Percentiles rank a stretch among this genome's conserved stretches.
Conservation (phyloP, 2,797 vertebrate genomes). For the Moxostoma hubbsi region DNA sequence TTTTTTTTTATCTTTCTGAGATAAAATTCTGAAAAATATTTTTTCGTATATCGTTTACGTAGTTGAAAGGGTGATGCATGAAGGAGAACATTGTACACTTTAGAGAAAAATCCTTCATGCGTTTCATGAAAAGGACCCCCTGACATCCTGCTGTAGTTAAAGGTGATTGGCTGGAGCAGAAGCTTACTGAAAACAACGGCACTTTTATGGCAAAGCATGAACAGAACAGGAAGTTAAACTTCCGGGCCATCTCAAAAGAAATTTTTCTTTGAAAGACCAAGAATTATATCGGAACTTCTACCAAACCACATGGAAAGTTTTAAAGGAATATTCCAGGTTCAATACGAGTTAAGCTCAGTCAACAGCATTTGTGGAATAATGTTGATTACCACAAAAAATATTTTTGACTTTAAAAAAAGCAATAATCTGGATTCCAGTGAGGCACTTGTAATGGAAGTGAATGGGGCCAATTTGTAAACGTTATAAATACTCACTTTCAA, state of each 20-base stretch:
- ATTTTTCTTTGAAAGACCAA: constrained; percentile 34
- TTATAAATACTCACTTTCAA: too few species aligned
- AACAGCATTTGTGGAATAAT: too few species aligned
- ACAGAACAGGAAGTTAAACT: constrained; percentile 50
- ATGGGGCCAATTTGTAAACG: too few species aligned
- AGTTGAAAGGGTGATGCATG: not conserved
- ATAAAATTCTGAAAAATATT: too few species aligned
- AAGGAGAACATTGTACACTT: not conserved
- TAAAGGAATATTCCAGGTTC: too few species aligned
- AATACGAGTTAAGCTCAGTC: too few species aligned
- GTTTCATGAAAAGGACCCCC: constrained; percentile 48
- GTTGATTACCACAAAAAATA: too few species aligned
- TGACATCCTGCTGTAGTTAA: constrained; percentile 44
- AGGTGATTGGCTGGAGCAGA: constrained; percentile 49
- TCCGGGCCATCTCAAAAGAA: constrained; percentile 50
- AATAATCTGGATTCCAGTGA: too few species aligned
- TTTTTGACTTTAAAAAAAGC: too few species aligned
- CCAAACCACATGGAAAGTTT: not conserved
- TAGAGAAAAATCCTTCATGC: not conserved
- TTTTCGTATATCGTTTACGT: too few species aligned
- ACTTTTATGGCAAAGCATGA: constrained; percentile 50
- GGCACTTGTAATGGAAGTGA: too few species aligned
- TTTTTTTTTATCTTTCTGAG: too few species aligned
- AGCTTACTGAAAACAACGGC: constrained; percentile 38
- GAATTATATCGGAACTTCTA: constrained; percentile 34